Evolutionary conservation across 2,113 vertebrate species (phyloP).

Genomic region (Lampris megalopsis): DNA sequence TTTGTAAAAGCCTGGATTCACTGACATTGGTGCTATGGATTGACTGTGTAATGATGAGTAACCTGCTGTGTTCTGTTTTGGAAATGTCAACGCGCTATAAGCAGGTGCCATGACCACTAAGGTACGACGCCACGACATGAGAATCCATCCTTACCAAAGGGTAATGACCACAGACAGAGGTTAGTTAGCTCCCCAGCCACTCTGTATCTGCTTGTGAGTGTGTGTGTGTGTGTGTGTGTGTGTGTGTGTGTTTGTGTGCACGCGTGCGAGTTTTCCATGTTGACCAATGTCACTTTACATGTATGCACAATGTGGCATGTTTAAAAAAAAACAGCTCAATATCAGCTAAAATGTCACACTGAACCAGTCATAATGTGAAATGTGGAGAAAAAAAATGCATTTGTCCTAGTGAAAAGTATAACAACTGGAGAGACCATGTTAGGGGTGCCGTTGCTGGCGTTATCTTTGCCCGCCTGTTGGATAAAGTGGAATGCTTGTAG

Average conservation of each 20-base stretch:
- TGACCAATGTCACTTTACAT: constrained; percentile 76
- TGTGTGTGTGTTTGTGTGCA: constrained; percentile 59
- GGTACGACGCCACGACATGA: constrained; percentile 99
- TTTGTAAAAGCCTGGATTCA: constrained; percentile 67
- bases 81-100: constrained; percentile 95
- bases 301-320: constrained; percentile 68
- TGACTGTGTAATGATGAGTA: constrained; percentile 89
- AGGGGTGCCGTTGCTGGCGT: constrained; percentile 55
- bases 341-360: constrained; percentile 49
- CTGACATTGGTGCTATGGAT: constrained; percentile 74
- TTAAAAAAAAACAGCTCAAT: constrained; percentile 43
- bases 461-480: constrained; percentile 57
- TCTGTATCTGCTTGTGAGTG: constrained; percentile 67
- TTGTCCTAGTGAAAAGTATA: constrained; percentile 61
- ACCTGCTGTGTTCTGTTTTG: constrained; percentile 94
- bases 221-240: constrained; percentile 25
- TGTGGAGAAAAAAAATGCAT: constrained; percentile 59
- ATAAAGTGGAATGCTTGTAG: constrained; percentile 60
- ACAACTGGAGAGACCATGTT: constrained; percentile 60
- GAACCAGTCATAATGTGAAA: constrained; percentile 47
- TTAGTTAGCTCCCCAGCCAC: constrained; percentile 96
- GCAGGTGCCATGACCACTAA: constrained; percentile 99
- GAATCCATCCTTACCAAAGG: constrained; percentile 99
- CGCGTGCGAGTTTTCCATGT: constrained; percentile 58
- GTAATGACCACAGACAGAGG: constrained; percentile 99